Base-by-base conservation (phyloP, 2,797 vertebrate species). In the Thunnus albacares region DNA sequence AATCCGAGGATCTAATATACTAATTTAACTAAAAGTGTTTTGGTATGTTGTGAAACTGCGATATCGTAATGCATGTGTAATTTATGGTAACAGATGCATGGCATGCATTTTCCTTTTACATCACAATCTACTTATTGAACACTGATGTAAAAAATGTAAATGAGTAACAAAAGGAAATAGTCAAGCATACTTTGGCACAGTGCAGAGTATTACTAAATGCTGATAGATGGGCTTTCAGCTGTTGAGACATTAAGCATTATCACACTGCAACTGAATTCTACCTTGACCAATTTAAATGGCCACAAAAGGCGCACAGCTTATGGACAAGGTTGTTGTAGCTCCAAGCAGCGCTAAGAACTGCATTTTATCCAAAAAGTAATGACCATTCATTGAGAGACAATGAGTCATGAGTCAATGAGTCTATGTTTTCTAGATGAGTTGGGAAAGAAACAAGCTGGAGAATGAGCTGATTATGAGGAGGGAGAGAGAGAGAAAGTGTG, bases 361-460 rank as follows among this genome's bases (percentile, higher is more conserved):
- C 41, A n/a, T 81, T 90, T 86, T 74, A 85, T 86, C 26, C 75
- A 66, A 47, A 28, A 86, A 77, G 75, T 82, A 87, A 90, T 85
- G 78, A 82, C 53, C 61, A 24, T 67, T 83, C 55, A 75, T 64
- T 76, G 58, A 78, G 67, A 88, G 74, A 81, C 76, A 79, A 87
- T 82, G 81, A 79, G 79, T 53, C 38, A 38, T 38, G 38, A 38
- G 38, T 79, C 70, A 18, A 45, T 71, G 55, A 88, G 64, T 67
- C 71, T 49, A 17, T 33, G 67, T 81, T 77, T 83, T 89, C 82
- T 74, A 77, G 78, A 79, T 78, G 76, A 89, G 80, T 62, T 69
- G 60, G 20, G 43, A 85, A 68, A 82, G 73, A 86, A 87, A 76
- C 0, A 33, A 81, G 77, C 43, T 0, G 5, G 56, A 66, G 59